Evolutionary conservation across 1,140 invertebrate species (phyloP).

Genomic region (Lepidurus couesii): DNA sequence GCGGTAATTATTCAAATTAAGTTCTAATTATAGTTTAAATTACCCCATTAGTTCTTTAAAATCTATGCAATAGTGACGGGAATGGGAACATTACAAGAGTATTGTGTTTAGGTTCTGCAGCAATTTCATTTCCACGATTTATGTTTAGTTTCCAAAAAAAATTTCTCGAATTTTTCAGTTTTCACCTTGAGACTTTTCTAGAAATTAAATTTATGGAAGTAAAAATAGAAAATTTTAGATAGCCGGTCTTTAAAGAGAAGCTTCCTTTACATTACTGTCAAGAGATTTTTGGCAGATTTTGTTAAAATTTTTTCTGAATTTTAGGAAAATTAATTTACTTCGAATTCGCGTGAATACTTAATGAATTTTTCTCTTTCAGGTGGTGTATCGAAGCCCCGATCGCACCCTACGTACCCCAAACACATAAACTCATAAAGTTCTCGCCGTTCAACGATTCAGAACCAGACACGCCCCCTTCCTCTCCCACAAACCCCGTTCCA

Average conservation of each 20-base stretch:
- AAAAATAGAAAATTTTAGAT: no score
- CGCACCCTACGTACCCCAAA: neutral
- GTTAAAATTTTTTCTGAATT: neutral
- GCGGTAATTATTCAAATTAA: constrained; percentile 39
- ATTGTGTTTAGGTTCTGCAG: neutral
- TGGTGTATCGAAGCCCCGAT: constrained; percentile 61
- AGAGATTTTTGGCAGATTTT: neutral
- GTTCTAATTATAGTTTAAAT: neutral
- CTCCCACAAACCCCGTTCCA: neutral
- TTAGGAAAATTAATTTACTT: neutral
- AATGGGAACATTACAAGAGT: neutral
- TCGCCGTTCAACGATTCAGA: constrained; percentile 20
- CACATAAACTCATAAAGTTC: constrained; percentile 11
- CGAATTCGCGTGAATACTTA: no score
- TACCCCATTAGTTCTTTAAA: no score
- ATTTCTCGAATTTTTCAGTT: no score
- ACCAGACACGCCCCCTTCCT: neutral
- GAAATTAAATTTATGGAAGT: no score
- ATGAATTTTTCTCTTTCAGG: constrained; percentile 37
- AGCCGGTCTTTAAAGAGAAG: no score
- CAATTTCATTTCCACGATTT: no score
- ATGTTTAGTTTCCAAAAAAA: no score
- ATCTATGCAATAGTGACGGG: no score
- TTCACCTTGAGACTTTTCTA: no score
- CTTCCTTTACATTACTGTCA: no score